phyloP scores from a whole-genome alignment of 1,140 invertebrate genomes.

The Ostrea denselamellosa region DNA sequence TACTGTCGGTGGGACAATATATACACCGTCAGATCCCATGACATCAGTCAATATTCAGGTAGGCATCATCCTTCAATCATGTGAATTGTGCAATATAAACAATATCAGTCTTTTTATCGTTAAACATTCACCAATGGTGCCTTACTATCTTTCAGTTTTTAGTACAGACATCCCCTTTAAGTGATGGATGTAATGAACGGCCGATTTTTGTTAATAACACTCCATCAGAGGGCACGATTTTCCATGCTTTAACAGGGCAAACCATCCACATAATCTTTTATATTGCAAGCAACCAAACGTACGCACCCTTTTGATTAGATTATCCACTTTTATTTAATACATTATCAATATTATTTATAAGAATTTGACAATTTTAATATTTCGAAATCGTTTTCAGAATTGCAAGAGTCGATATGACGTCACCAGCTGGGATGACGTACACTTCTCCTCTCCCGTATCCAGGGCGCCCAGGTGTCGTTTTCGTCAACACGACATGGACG shows the following conservation, averaged over 20 bases:
- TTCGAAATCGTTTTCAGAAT: not conserved
- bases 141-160: not conserved
- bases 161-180: not conserved
- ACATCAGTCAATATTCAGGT: conserved; percentile 60
- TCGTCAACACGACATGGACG: conserved; percentile 27
- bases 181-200: not conserved
- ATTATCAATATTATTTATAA: too few species aligned
- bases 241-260: not conserved
- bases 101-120: not conserved
- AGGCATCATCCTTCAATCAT: not conserved
- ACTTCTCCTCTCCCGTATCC: not conserved
- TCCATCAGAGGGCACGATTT: not conserved
- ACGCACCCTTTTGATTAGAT: not conserved
- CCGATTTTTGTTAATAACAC: conserved; percentile 17
- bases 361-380: not conserved
- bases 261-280: not conserved
- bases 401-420: conserved; percentile 14
- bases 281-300: conserved; percentile 1
- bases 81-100: too few species aligned
- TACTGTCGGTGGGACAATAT: conserved; percentile 48
- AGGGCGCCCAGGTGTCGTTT: not conserved
- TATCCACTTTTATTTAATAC: not conserved
- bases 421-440: conserved; percentile 16
- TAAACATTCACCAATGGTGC: not conserved
- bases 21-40: conserved; percentile 51